Base-by-base conservation (phyloP, 2,888 invertebrate species). In the Pachydiplax longipennis region DNA sequence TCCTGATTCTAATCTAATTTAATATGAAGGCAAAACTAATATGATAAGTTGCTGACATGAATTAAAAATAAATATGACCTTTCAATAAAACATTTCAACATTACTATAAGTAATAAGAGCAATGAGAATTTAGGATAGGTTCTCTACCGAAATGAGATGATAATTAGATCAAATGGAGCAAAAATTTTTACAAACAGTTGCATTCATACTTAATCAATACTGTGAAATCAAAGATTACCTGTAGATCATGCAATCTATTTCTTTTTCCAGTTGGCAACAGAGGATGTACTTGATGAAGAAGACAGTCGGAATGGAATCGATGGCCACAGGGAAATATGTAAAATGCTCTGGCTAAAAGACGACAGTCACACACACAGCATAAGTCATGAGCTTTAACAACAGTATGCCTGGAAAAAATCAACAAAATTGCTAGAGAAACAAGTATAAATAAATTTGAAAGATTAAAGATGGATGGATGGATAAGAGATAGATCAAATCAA, bases 281-380 rank as follows among this genome's bases (percentile, higher is more conserved):
- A 0, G 97, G 97, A 92, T 96, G 95, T 15, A 97, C 95, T 93
- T 98, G 97, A 18, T 96, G 95, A 81, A 97, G 95, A 90, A 99
- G 95, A 93, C 99, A 99, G 94, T 99, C 99, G 83, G 96, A 96
- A 94, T 99, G 99, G 94, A 99, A 99, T 94, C 97, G 97, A 94
- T 99, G 99, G 4, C 97, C 96, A 94, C 99, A 99, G 0, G 99
- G 98, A 94, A 99, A 99, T 92, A 98, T 95, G 93, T 99, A 99
- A 95, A 99, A 99, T 0, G 98, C 97, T 65, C 98, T 95, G 90
- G 97, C 95, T 92, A 99, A 95, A 91, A 99, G 95, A 91, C 97
- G 97, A 91, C 97, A 95, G 90, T 96, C 96, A 94, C 99, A 99
- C 91, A 97, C 95, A 90, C 96, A 96, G 94, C 99, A 99, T 81